A percentile compares a stretch with the other conserved stretches of the same genome.
Evolutionary conservation across 2,888 invertebrate genomes (phyloP).

Genomic region (Phengaris alcon): DNA sequence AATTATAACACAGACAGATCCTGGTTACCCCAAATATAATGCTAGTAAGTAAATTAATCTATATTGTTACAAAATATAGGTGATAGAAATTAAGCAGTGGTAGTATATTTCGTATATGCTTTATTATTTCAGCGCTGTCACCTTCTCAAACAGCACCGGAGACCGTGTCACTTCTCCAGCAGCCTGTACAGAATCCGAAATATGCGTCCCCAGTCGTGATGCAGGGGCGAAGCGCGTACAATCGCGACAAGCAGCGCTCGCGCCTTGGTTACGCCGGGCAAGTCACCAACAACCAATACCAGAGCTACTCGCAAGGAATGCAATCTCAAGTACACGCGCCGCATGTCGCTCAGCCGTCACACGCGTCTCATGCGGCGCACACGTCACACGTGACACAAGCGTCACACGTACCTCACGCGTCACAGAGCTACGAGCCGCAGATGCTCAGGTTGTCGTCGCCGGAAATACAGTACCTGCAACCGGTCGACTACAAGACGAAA

Average conservation of each 20-base stretch:
- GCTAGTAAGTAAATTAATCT: constrained; percentile 49
- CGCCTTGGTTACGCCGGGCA: constrained; percentile 49
- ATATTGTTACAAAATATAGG: neutral
- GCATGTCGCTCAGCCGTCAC: constrained; percentile 51
- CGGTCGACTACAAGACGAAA: constrained; percentile 62
- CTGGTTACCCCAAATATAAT: constrained; percentile 61
- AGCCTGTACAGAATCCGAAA: constrained; percentile 63
- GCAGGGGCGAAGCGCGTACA: constrained; percentile 60
- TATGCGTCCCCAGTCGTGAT: constrained; percentile 62
- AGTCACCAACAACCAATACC: constrained; percentile 53
- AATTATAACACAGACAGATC: constrained; percentile 56
- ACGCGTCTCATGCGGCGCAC: constrained; percentile 50
- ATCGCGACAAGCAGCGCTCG: constrained; percentile 60
- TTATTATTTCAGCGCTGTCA: constrained; percentile 50
- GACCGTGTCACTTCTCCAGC: constrained; percentile 71
- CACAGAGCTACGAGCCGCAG: constrained; percentile 41
- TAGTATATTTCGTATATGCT: neutral
- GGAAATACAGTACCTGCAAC: constrained; percentile 64
- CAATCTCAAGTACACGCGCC: constrained; percentile 46
- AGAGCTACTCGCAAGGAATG: constrained; percentile 49
- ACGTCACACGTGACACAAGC: constrained; percentile 43
- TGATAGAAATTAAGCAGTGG: neutral
- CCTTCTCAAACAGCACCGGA: constrained; percentile 75
- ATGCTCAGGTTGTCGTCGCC: constrained; percentile 45
- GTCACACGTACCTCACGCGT: constrained; percentile 33